Base-by-base conservation (phyloP, 2,888 invertebrate species). In the Agriopis marginaria region DNA sequence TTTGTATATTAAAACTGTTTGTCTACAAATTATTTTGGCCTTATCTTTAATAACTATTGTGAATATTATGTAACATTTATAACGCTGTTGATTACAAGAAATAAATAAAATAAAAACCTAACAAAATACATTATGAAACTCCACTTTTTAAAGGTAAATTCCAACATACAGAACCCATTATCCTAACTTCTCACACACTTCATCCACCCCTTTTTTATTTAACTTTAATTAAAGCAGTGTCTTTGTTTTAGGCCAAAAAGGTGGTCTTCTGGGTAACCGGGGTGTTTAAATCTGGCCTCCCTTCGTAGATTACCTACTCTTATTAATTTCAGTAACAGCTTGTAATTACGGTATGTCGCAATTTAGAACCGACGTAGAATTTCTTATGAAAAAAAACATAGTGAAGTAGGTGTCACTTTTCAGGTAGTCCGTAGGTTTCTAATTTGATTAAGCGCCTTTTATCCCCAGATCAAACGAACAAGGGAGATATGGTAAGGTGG, bases 211-310 rank as follows among this genome's bases (percentile, higher is more conserved):
- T 65, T 81, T 84, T 83, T 82, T 82, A 82, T 83, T 81, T 83
- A 75, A 82, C 70, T 84, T 85, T 85, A 84, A 85, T 83, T 85
- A 76, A 85, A 82, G 75, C 80, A 74, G 74, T 82, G 78, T 82
- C 85, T 83, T 83, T 83, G 84, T 85, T 78, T 77, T 71, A 73
- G 75, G 68, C 73, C 67, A 72, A 73, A 74, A 75, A 78, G 77
- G 82, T 70, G 72, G 68, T 69, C 68, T 74, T 72, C 63, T 60
- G 68, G 66, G 50, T 63, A 63, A 65, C 68, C 62, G 65, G 50
- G 66, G 53, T 53, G 61, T 70, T 71, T 71, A 66, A 76, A 74
- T 71, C 72, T 68, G 55, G 55, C 63, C 53, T 59, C 54, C 49
- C 59, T 61, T 58, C 32, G 55, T 60, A 71, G 65, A 68, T 68